Evolutionary conservation across 1,140 invertebrate species (phyloP).

Genomic region (Orius laevigatus): DNA sequence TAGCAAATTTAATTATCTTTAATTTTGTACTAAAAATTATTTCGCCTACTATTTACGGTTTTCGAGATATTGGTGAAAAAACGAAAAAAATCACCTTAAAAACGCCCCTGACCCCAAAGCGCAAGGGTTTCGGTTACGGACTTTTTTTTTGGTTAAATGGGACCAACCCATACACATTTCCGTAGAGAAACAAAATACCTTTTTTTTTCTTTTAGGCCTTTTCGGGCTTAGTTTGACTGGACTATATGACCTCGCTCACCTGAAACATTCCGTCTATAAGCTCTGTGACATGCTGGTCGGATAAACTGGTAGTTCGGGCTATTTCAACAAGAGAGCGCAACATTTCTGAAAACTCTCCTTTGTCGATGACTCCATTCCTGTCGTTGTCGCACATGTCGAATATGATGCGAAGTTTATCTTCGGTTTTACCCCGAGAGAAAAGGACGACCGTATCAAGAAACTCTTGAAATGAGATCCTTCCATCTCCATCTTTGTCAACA

Average conservation of each 20-base stretch:
- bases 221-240: no score
- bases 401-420: slow-evolving; percentile 90
- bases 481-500: slow-evolving; percentile 90
- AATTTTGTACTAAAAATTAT: no score
- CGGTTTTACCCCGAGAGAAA: slow-evolving; percentile 78
- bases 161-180: no score
- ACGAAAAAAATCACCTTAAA: no score
- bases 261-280: slow-evolving; percentile 90
- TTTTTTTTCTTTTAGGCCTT: background rate
- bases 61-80: no score
- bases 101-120: no score
- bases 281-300: slow-evolving; percentile 79
- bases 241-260: no score
- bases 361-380: slow-evolving; percentile 87
- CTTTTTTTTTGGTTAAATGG: no score
- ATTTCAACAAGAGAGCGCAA: slow-evolving; percentile 86
- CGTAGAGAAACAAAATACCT: background rate
- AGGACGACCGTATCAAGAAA: slow-evolving; percentile 91
- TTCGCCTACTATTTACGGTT: no score
- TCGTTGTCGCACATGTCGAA: slow-evolving; percentile 99
- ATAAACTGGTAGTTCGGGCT: slow-evolving; percentile 74
- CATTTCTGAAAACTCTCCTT: slow-evolving; percentile 87
- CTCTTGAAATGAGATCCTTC: slow-evolving; percentile 93
- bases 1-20: no score
- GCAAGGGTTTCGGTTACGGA: no score